Conservation (phyloP, 1,140 invertebrate genomes). For the Diprion similis region DNA sequence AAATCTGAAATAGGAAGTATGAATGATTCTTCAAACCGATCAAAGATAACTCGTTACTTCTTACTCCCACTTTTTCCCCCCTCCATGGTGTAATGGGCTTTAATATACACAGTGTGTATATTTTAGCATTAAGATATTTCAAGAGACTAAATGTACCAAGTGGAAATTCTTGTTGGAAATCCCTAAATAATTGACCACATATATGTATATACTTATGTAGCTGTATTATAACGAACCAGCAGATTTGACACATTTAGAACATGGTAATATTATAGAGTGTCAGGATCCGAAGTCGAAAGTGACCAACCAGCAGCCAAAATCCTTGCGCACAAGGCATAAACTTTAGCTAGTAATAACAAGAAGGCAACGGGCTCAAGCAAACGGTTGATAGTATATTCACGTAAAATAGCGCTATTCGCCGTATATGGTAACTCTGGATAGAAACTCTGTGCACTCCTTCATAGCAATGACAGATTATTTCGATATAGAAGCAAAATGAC, state of each 20-base stretch:
- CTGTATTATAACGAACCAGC: conserved; percentile 35
- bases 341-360: neutral
- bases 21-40: too few relatives aligned
- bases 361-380: neutral
- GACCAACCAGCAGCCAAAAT: conserved; percentile 1
- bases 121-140: too few relatives aligned
- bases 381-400: neutral
- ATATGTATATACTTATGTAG: neutral
- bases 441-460: neutral
- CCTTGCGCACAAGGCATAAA: conserved; percentile 5
- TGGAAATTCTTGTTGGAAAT: too few relatives aligned
- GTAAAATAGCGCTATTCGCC: neutral
- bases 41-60: too few relatives aligned
- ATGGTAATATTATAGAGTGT: conserved; percentile 7
- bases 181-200: neutral
- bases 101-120: too few relatives aligned
- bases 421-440: neutral
- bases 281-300: neutral
- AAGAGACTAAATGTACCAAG: too few relatives aligned
- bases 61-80: too few relatives aligned
- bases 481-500: too few relatives aligned
- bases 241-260: conserved; percentile 52
- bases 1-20: too few relatives aligned
- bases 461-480: too few relatives aligned
- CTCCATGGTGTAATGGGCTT: too few relatives aligned